Evolutionary conservation across 2,888 invertebrate genomes (phyloP).

Genomic region (Mactromeris polynyma): DNA sequence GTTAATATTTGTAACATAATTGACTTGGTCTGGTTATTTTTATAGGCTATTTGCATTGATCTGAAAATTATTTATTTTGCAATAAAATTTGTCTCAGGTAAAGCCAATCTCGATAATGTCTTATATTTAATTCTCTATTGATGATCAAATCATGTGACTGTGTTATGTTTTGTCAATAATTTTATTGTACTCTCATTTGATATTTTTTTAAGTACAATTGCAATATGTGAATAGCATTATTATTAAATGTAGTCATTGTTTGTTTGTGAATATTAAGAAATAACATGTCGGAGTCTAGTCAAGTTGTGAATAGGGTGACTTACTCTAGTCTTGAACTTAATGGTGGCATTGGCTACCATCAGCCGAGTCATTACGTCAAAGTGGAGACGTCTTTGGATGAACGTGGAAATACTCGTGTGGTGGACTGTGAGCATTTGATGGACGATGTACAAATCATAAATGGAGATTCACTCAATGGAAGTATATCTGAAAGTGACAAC

Average conservation of each 20-base stretch:
- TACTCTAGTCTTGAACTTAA: slow-evolving; percentile 55
- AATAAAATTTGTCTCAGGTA: background rate
- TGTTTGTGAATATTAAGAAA: background rate
- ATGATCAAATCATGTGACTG: background rate
- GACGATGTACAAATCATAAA: slow-evolving; percentile 21
- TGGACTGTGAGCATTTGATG: background rate
- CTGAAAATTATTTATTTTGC: background rate
- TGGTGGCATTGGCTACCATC: slow-evolving; percentile 58
- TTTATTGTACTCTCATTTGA: background rate
- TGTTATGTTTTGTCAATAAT: background rate
- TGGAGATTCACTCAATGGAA: slow-evolving; percentile 19
- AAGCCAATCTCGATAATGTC: background rate
- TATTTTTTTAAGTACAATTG: too few relatives aligned
- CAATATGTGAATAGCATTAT: too few relatives aligned
- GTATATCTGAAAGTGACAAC: slow-evolving; percentile 5
- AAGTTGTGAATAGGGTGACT: slow-evolving; percentile 19
- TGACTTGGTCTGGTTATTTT: background rate
- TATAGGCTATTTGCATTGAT: background rate
- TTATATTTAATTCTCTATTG: background rate
- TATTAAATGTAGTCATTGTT: too few relatives aligned
- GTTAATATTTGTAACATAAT: background rate
- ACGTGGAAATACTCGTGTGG: slow-evolving; percentile 40
- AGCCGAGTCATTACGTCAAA: slow-evolving; percentile 58
- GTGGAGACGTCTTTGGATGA: slow-evolving; percentile 37
- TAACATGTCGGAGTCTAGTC: slow-evolving; percentile 25